A percentile compares a stretch with the other conserved stretches of the same genome.
phyloP scores from a whole-genome alignment of 2,888 invertebrate genomes.

The Rhingia campestris region DNA sequence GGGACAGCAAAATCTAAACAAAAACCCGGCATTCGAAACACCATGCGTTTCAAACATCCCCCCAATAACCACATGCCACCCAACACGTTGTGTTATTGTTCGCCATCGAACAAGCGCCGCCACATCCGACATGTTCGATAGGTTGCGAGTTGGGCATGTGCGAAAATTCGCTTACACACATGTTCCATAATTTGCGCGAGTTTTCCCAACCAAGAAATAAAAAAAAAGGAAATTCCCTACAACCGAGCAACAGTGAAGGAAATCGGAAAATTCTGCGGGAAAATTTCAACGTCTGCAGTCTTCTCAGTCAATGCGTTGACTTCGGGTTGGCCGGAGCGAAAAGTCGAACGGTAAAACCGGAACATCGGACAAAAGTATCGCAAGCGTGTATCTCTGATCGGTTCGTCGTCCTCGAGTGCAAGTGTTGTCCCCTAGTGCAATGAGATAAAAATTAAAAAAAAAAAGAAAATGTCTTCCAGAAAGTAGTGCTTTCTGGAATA shows the following conservation, averaged over 20 bases:
- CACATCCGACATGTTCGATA: slow-evolving; percentile 57
- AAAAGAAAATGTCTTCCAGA: slow-evolving; percentile 43
- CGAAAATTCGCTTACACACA: slow-evolving; percentile 35
- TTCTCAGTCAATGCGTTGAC: slow-evolving; percentile 80
- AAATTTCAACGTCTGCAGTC: slow-evolving; percentile 54
- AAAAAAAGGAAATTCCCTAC: slow-evolving; percentile 39
- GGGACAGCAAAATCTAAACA: background rate
- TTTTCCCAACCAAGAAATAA: slow-evolving; percentile 42
- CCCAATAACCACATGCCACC: background rate
- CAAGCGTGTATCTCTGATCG: slow-evolving; percentile 30
- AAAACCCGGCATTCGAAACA: slow-evolving; percentile 29
- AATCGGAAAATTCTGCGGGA: slow-evolving; percentile 49
- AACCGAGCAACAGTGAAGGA: slow-evolving; percentile 39
- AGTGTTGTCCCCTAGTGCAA: slow-evolving; percentile 26
- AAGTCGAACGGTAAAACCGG: slow-evolving; percentile 1
- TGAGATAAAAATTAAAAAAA: slow-evolving; percentile 14
- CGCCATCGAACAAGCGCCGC: slow-evolving; percentile 55
- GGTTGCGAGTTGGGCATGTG: slow-evolving; percentile 17
- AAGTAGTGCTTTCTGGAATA: slow-evolving; percentile 33
- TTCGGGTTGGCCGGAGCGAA: slow-evolving; percentile 75
- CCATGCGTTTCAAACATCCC: slow-evolving; percentile 37
- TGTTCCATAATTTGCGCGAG: slow-evolving; percentile 59
- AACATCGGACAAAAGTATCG: slow-evolving; percentile 1
- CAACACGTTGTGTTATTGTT: slow-evolving; percentile 63
- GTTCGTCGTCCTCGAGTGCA: slow-evolving; percentile 10